Evolutionary conservation across 2,888 invertebrate genomes (phyloP), one percentile per base, ranked within the genome.

Genomic region (Epistrophe grossulariae): DNA sequence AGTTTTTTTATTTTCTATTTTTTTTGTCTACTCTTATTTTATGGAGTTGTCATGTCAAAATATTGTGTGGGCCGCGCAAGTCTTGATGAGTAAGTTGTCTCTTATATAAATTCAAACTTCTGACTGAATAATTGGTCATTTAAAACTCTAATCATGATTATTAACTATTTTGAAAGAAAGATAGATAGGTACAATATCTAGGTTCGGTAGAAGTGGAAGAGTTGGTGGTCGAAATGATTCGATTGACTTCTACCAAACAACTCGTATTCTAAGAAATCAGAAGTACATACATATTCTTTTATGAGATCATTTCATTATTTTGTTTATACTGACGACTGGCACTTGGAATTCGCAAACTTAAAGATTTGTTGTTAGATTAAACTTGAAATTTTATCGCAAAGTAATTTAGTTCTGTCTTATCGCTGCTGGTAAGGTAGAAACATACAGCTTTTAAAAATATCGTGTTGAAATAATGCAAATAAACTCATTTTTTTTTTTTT

Each of bases 151-250:
- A 24, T 24, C 24, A 62, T 45, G 24, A 28, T 43, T 13, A 24
- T 0, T 24, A 24, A 62, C 40, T 8, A 15, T 10, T 38, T 28
- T 15, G 3, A 28, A 24, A 9, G 38, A 15, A 45, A n/a, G n/a
- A n/a, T n/a, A n/a, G 45, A 31, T 31, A 31, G 31, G 31, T 31
- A 31, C n/a, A 45, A 24, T 24, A 24, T 52, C 13, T 6, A 13
- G 4, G 19, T 50, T 10, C 13, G 45, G 8, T 45, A 79, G 62
- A 79, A 79, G 59, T 79, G 79, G 68, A n/a, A 62, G 70, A 74
- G 0, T 19, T 4, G 48, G 10, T 10, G 59, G 9, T 31, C 31
- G 9, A 59, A 59, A 19, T 45, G 10, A 10, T 17, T 48, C 24
- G 24, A 24, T 24, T 24, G 24, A 24, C 24, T 24, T 24, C 24